phyloP scores from a whole-genome alignment of 2,797 vertebrate species.

The Catharus ustulatus region DNA sequence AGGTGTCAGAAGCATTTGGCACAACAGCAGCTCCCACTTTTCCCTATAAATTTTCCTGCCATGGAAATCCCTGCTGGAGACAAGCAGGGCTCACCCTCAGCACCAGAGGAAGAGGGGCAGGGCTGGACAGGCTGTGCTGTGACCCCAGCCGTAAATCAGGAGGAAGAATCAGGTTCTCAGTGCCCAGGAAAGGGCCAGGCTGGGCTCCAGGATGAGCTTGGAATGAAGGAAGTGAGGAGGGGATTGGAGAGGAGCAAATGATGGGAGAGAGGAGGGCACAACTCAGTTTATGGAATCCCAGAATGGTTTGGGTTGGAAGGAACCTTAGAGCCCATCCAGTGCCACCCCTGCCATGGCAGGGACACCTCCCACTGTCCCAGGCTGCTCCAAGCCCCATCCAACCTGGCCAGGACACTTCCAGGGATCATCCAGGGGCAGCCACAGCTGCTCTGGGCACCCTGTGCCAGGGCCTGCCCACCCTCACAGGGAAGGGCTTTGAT shows the following conservation, averaged over 20 bases:
- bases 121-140: neutral
- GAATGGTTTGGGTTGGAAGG: neutral
- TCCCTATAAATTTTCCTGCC: fast-evolving
- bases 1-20: neutral
- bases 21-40: neutral
- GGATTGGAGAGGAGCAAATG: neutral
- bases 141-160: neutral
- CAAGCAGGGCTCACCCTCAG: neutral
- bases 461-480: too few relatives aligned
- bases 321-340: fast-evolving
- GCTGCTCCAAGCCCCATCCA: neutral
- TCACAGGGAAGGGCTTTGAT: neutral
- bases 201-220: neutral
- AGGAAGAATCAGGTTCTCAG: neutral
- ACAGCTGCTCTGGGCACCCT: too few relatives aligned
- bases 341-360: neutral
- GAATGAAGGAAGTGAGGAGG: neutral
- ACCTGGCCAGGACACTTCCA: neutral
- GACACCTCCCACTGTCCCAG: neutral
- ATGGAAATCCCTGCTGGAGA: neutral
- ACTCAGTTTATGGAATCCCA: neutral
- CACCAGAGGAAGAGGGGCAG: fast-evolving
- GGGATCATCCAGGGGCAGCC: too few relatives aligned
- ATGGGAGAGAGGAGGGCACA: neutral
- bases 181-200: neutral